Evolutionary conservation across 35 echinoderm and acorn worm species (phyloP), one percentile per base, ranked within the genome.

Genomic region (Hemicentrotus pulcherrimus): DNA sequence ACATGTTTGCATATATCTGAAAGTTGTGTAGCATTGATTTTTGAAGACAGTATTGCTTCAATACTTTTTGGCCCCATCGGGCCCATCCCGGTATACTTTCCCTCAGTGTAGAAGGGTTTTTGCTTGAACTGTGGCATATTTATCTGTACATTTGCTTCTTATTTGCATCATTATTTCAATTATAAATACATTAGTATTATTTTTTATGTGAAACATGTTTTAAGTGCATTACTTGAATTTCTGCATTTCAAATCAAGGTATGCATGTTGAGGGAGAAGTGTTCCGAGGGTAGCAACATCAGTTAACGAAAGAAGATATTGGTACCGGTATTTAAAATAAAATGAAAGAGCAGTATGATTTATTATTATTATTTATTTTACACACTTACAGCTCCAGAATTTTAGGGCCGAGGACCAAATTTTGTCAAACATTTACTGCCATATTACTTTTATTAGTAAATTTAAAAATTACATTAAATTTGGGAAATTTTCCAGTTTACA

Each of bases 141-240:
- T 78, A 59, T 78, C 65, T 78, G 65, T 78, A 78, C 19, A 78
- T 78, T 78, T 22, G 65, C 65, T 78, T 78, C 65, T 78, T 78
- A 78, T 78, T 78, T 78, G 65, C 65, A 78, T 78, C 65, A 78
- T 28, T 78, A 78, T 78, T 78, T 78, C 4, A 59, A 59, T 59
- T 14, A 11, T 59, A 3, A 78, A 78, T 0, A n/a, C 50, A 14
- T 55, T 55, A 15, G 50, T 55, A 55, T 55, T 55, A 55, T 55
- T 55, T 55, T 55, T 55, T 14, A 71, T 71, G 24, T 71, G 16
- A 78, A 3, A 78, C 19, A 78, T 78, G 28, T 55, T 55, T 10
- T n/a, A 78, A n/a, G 65, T 78, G 28, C 65, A n/a, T 28, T 71
- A 71, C 28, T 78, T 28, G 65, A 28, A n/a, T 28, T 28, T 78